These are phyloP conservation scores for Craniophora ligustri DNA, from an alignment of 2,888 invertebrate species.

Conservation along the genomic window DNA sequence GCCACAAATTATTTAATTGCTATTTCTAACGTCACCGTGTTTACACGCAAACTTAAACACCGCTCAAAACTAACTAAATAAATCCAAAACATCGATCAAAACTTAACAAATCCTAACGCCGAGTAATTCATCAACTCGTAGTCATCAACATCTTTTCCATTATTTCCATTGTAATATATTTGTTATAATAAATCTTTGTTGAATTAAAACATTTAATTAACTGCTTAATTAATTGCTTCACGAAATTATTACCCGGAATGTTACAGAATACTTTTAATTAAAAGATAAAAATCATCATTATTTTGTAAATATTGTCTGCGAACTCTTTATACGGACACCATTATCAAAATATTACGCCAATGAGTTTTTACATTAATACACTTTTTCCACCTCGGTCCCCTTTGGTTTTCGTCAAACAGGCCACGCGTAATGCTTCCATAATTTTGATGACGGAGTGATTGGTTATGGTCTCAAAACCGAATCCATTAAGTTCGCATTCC, in stretches of 20 bases:
- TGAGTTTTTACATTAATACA: slow-evolving; percentile 48
- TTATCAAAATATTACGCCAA: slow-evolving; percentile 45
- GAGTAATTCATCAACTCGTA: not conserved
- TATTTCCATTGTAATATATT: slow-evolving; percentile 10
- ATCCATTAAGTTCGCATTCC: slow-evolving; percentile 83
- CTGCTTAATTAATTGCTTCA: slow-evolving; percentile 14
- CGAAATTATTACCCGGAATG: slow-evolving; percentile 36
- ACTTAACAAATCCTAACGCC: not conserved
- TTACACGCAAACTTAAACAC: slow-evolving; percentile 64
- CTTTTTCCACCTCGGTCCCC: slow-evolving; percentile 48
- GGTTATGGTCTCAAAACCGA: slow-evolving; percentile 77
- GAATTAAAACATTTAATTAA: slow-evolving; percentile 23
- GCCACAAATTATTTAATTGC: slow-evolving; percentile 84
- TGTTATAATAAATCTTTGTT: slow-evolving; percentile 23
- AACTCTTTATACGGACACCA: slow-evolving; percentile 27
- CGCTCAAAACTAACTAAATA: slow-evolving; percentile 22
- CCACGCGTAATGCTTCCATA: slow-evolving; percentile 70
- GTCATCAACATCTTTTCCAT: slow-evolving; percentile 3
- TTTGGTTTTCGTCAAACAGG: slow-evolving; percentile 52
- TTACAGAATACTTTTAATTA: slow-evolving; percentile 48
- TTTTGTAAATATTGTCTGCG: slow-evolving; percentile 47
- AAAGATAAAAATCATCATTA: slow-evolving; percentile 52
- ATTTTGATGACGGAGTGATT: slow-evolving; percentile 83
- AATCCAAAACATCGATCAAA: slow-evolving; percentile 17
- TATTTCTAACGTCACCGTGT: slow-evolving; percentile 64